Evolutionary conservation across 2,113 vertebrate species (phyloP).

Genomic region (Chloebia gouldiae): DNA sequence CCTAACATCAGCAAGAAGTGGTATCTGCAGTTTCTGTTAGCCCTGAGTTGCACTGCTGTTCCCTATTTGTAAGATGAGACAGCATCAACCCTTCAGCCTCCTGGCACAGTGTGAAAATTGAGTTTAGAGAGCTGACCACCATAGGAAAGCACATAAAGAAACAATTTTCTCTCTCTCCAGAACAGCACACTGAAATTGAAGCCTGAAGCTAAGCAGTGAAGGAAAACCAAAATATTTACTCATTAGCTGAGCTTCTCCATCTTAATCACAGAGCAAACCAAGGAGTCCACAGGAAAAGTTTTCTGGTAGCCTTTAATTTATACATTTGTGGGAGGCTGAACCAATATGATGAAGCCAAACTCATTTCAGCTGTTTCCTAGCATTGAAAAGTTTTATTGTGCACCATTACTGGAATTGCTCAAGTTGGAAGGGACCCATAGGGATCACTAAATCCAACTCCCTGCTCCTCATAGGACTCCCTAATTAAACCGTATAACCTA

Average conservation of each 20-base stretch:
- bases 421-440: not conserved
- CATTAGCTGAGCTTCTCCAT: not conserved
- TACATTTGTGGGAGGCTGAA: not conserved
- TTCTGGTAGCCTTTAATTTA: not conserved
- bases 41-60: not conserved
- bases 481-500: not conserved
- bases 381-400: not conserved
- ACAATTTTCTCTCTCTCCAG: not conserved
- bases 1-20: not conserved
- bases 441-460: not conserved
- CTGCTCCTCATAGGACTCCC: not conserved
- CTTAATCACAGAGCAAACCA: not conserved
- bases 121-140: not conserved
- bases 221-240: not conserved
- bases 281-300: not conserved
- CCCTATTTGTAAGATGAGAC: not conserved
- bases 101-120: not conserved
- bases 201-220: not conserved
- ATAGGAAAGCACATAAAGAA: not conserved
- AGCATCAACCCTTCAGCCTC: not conserved
- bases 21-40: not conserved
- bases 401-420: not conserved
- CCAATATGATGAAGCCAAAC: not conserved
- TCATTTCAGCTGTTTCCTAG: not conserved
- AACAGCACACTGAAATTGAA: not conserved